Percentiles rank a stretch among this genome's conserved stretches.
These are phyloP conservation scores for Corvus hawaiiensis DNA, from an alignment of 2,113 vertebrate species.

Conservation along the genomic window DNA sequence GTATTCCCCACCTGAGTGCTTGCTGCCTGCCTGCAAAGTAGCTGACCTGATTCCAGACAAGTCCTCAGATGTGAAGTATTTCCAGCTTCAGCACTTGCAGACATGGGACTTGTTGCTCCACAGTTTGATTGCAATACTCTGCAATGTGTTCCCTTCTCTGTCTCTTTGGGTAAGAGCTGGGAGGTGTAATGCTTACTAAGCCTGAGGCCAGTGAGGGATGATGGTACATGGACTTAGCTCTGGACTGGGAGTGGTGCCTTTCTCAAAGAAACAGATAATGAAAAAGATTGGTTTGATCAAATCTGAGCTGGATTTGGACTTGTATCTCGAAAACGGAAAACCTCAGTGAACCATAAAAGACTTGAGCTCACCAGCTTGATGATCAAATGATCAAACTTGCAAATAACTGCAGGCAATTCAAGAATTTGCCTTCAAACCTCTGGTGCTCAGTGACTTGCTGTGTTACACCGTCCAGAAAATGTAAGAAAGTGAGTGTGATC, in stretches of 20 bases:
- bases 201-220: not conserved
- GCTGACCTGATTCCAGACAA: not conserved
- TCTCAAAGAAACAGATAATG: not conserved
- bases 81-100: not conserved
- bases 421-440: not conserved
- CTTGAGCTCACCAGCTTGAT: not conserved
- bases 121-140: not conserved
- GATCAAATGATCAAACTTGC: not conserved
- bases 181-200: not conserved
- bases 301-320: not conserved
- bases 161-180: not conserved
- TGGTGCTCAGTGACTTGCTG: not conserved
- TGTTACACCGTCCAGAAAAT: not conserved
- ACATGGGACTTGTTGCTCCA: not conserved
- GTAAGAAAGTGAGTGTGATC: not conserved
- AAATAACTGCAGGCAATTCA: not conserved
- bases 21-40: not conserved
- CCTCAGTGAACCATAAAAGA: not conserved
- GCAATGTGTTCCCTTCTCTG: not conserved
- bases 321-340: not conserved
- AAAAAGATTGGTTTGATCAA: not conserved
- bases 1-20: not conserved
- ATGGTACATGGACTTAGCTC: not conserved
- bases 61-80: not conserved
- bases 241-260: not conserved